phyloP scores from a whole-genome alignment of 2,888 invertebrate species.

The Brachyptera putata region DNA sequence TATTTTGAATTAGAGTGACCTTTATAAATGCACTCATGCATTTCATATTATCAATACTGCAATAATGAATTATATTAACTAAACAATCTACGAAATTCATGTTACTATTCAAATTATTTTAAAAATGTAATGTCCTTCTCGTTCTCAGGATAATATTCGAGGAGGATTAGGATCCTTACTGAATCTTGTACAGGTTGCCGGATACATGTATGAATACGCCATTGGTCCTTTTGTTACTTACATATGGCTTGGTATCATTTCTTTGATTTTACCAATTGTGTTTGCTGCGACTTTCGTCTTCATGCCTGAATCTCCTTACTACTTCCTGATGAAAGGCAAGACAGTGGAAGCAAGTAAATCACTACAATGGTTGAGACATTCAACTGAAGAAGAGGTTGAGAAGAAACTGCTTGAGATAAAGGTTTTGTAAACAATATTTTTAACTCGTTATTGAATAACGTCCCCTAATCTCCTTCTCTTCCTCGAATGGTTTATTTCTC shows the following conservation, averaged over 20 bases:
- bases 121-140: no score
- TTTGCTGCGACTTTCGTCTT: constrained; percentile 60
- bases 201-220: constrained; percentile 63
- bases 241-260: constrained; percentile 55
- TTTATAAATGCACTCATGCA: no score
- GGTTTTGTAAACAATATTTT: no score
- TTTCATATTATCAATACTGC: no score
- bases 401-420: constrained; percentile 60
- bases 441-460: no score
- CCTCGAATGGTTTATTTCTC: no score
- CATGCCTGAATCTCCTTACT: constrained; percentile 81
- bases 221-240: constrained; percentile 70
- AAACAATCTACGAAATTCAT: no score
- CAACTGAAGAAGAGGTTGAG: constrained; percentile 55
- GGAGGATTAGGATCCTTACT: constrained; percentile 79
- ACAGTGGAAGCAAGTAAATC: constrained; percentile 59
- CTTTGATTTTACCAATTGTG: constrained; percentile 56
- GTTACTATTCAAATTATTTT: no score
- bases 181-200: constrained; percentile 66
- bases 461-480: no score
- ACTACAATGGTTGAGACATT: constrained; percentile 62
- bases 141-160: constrained; percentile 62
- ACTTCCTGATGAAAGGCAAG: constrained; percentile 56
- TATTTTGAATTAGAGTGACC: no score
- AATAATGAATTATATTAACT: no score